Percentiles rank a stretch among this genome's conserved stretches.
phyloP scores from a whole-genome alignment of 2,888 invertebrate species.

The Hydrotaea diabolus region DNA sequence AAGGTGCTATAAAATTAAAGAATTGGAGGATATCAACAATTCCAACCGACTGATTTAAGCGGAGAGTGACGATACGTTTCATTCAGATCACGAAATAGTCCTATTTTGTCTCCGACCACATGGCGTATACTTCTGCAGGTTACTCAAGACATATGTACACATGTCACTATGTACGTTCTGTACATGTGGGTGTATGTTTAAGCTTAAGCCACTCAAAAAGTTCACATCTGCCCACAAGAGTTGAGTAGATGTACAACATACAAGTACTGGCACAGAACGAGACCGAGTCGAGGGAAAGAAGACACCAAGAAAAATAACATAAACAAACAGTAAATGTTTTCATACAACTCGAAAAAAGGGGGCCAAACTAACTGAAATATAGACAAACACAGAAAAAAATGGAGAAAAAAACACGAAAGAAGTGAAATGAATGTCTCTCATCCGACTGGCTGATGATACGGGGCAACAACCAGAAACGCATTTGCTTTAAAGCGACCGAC shows the following conservation, averaged over 20 bases:
- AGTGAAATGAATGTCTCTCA: background rate
- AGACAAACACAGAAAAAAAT: background rate
- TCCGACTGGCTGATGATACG: background rate
- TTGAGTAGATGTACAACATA: constrained; percentile 25
- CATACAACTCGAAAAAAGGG: constrained; percentile 25
- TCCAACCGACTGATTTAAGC: no score
- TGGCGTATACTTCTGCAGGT: background rate
- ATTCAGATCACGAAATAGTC: no score
- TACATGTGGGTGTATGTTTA: constrained; percentile 10
- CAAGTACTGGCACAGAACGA: background rate
- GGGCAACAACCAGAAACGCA: background rate
- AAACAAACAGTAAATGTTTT: constrained; percentile 56
- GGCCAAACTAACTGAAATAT: constrained; percentile 14
- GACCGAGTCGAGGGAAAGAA: background rate
- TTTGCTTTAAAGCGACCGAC: constrained; percentile 10
- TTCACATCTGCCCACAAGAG: constrained; percentile 20
- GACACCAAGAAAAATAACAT: constrained; percentile 42
- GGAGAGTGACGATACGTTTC: no score
- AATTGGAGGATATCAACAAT: no score
- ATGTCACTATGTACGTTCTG: background rate
- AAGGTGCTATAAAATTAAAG: no score
- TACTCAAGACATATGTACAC: background rate
- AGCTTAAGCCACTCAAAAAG: constrained; percentile 43
- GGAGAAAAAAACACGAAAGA: background rate
- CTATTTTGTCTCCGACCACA: no score